Evolutionary conservation across 2,888 invertebrate species (phyloP).

Genomic region (Thecocarcelia acutangulata): DNA sequence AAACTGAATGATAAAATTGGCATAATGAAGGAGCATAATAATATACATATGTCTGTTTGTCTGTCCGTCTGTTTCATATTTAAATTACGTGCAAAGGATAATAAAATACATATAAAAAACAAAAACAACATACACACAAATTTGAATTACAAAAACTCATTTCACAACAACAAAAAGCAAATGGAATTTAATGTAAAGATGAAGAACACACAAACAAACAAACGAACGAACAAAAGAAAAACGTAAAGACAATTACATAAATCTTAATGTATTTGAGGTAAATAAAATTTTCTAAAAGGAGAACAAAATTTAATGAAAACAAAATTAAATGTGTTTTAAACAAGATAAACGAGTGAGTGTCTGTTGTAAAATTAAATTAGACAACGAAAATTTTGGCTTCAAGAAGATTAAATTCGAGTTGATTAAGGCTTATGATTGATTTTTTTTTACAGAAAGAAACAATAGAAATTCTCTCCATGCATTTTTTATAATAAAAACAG

Average conservation of each 20-base stretch:
- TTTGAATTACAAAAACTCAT: conserved; percentile 18
- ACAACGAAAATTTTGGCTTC: conserved; percentile 36
- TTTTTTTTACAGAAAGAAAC: background rate
- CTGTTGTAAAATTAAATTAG: conserved; percentile 55
- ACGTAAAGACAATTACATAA: conserved; percentile 68
- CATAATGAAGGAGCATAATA: conserved; percentile 45
- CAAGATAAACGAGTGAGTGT: conserved; percentile 56
- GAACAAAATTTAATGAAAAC: conserved; percentile 38
- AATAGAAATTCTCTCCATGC: background rate
- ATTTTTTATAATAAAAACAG: too few species aligned
- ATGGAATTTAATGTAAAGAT: conserved; percentile 26
- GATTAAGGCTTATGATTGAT: conserved; percentile 30
- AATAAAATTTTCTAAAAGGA: conserved; percentile 54
- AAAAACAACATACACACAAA: conserved; percentile 14
- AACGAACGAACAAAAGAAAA: conserved; percentile 20
- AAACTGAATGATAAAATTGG: conserved; percentile 62
- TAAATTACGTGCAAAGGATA: conserved; percentile 67
- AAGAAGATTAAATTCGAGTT: conserved; percentile 45
- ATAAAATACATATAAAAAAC: conserved; percentile 51
- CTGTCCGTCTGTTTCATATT: too few species aligned
- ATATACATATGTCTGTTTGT: conserved; percentile 63
- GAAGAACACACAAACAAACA: conserved; percentile 16
- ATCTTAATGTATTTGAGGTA: conserved; percentile 68
- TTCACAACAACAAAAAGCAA: conserved; percentile 24
- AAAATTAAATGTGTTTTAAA: conserved; percentile 61